phyloP scores from a whole-genome alignment of 35 echinoderm and acorn worm genomes.

The Apostichopus californicus region DNA sequence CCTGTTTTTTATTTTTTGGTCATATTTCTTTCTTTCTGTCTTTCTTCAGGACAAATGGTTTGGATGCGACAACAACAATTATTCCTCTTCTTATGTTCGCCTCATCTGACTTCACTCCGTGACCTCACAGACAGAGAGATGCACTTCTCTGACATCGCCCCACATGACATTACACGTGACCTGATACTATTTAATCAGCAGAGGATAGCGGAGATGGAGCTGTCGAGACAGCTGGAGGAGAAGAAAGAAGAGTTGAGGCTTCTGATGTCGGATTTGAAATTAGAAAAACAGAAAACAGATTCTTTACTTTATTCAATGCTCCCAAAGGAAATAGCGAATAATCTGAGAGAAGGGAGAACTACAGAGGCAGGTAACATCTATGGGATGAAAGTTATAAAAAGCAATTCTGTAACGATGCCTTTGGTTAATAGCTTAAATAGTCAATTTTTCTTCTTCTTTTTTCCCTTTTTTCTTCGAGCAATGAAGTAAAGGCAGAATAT shows the following conservation, averaged over 20 bases:
- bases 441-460: too few relatives aligned
- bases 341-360: conserved; percentile 70
- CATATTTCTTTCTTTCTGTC: neutral
- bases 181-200: conserved; percentile 89
- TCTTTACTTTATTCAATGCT: conserved; percentile 81
- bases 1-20: too few relatives aligned
- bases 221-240: conserved; percentile 79
- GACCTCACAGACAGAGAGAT: conserved; percentile 66
- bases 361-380: conserved; percentile 70
- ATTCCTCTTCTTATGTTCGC: conserved; percentile 75
- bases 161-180: conserved; percentile 90
- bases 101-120: conserved; percentile 66
- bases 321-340: conserved; percentile 74
- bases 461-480: too few relatives aligned
- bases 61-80: conserved; percentile 62
- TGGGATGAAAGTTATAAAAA: neutral
- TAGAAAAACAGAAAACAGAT: conserved; percentile 89
- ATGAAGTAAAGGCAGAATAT: too few relatives aligned
- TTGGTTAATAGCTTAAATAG: too few relatives aligned
- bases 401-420: too few relatives aligned
- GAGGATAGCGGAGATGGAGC: conserved; percentile 79
- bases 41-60: conserved; percentile 81
- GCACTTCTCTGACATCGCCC: conserved; percentile 91
- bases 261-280: conserved; percentile 65
- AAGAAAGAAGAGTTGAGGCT: conserved; percentile 87